phyloP scores from a whole-genome alignment of 2,888 invertebrate genomes.

The Copidosoma aretas region DNA sequence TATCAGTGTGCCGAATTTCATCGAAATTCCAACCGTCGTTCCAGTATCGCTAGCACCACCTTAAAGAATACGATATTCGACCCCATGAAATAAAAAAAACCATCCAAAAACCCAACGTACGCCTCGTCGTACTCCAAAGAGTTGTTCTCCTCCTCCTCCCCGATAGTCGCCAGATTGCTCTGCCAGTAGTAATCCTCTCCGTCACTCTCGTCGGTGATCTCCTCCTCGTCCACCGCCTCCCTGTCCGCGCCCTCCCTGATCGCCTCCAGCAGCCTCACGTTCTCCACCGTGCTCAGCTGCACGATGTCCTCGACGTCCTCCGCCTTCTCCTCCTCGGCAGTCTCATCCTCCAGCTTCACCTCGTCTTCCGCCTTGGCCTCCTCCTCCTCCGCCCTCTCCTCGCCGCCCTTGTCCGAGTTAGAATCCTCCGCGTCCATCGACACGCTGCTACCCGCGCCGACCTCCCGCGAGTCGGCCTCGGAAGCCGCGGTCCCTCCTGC shows the following conservation, averaged over 20 bases:
- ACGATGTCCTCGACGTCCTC: conserved; percentile 23
- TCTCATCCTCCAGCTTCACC: not conserved
- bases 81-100: conserved; percentile 8
- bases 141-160: conserved; percentile 70
- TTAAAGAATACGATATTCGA: not conserved
- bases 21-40: no score
- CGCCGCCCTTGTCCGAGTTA: not conserved
- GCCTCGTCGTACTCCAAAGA: conserved; percentile 55
- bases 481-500: conserved; percentile 23
- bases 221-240: conserved; percentile 21
- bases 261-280: not conserved
- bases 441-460: conserved; percentile 5
- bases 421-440: conserved; percentile 28
- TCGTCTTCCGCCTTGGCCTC: conserved; percentile 3
- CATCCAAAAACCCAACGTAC: conserved; percentile 47
- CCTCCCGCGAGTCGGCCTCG: conserved; percentile 10
- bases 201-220: conserved; percentile 53
- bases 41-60: no score
- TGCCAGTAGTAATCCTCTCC: conserved; percentile 60
- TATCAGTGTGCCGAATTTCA: no score
- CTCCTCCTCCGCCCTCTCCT: not conserved
- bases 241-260: not conserved
- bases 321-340: not conserved
- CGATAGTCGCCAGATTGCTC: conserved; percentile 71
- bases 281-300: conserved; percentile 3